Evolutionary conservation across 2,113 vertebrate genomes (phyloP).

Genomic region (Paradoxurus hermaphroditus): DNA sequence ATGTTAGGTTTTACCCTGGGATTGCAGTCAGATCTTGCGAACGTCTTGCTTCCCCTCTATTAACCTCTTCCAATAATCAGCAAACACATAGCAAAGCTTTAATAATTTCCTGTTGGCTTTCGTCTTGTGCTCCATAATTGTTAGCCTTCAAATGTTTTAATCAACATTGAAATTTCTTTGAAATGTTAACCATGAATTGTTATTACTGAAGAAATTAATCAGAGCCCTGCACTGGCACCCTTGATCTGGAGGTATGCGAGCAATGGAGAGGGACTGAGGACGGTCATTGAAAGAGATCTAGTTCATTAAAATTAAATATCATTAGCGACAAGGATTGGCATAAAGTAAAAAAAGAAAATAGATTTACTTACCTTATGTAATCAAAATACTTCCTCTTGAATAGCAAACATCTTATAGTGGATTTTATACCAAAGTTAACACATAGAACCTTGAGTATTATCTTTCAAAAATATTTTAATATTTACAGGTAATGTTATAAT

Average conservation of each 20-base stretch:
- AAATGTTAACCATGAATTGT: not conserved
- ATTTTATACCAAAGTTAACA: not conserved
- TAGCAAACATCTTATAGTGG: not conserved
- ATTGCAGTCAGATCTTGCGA: not conserved
- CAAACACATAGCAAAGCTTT: constrained; percentile 13
- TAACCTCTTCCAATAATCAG: constrained; percentile 32
- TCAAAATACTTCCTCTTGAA: not conserved
- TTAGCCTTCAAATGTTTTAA: constrained; percentile 30
- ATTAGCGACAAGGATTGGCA: not conserved
- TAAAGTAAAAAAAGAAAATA: not conserved
- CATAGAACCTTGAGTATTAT: not conserved
- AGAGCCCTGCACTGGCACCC: not conserved
- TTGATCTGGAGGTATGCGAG: not conserved
- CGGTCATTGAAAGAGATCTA: not conserved
- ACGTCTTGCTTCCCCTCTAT: constrained; percentile 28
- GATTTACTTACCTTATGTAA: not conserved
- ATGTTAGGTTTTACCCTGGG: not conserved
- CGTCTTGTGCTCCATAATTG: not conserved
- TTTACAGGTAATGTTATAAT: not conserved
- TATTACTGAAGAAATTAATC: not conserved
- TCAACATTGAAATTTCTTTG: constrained; percentile 19
- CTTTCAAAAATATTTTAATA: not conserved
- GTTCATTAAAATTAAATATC: not conserved
- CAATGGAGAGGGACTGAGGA: not conserved
- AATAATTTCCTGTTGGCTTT: constrained; percentile 25